Conservation (phyloP, 2,797 vertebrate genomes). For the Triplophysa yarkandensis region DNA sequence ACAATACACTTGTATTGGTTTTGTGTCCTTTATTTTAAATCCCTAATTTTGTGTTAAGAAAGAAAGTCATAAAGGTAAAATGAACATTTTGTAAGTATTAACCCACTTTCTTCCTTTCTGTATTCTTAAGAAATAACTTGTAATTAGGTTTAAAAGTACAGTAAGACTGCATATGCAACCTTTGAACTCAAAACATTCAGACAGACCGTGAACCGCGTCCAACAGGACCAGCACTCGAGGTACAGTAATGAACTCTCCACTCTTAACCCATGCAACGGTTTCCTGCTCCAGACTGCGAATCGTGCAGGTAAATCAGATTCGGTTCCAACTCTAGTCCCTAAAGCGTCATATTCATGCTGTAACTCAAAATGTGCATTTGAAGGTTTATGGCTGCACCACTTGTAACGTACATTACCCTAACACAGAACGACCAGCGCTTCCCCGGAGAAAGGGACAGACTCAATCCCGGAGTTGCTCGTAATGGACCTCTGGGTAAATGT, state of each 20-base stretch:
- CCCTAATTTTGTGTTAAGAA: no score
- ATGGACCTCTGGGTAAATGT: conserved; percentile 42
- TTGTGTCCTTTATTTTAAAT: no score
- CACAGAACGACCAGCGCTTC: conserved; percentile 51
- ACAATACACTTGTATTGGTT: no score
- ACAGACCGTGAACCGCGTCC: conserved; percentile 27
- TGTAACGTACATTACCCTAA: conserved; percentile 57
- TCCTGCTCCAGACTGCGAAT: conserved; percentile 32
- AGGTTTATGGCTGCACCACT: conserved; percentile 55
- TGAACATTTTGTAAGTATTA: neutral
- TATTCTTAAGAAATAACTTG: neutral
- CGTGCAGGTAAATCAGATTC: conserved; percentile 41
- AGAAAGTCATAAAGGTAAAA: no score
- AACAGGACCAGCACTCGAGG: conserved; percentile 39
- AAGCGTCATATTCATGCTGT: conserved; percentile 47
- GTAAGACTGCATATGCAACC: neutral
- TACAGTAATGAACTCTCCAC: conserved; percentile 40
- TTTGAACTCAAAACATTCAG: conserved; percentile 1
- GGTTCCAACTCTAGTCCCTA: conserved; percentile 35
- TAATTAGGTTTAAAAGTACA: neutral
- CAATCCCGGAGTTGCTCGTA: conserved; percentile 15
- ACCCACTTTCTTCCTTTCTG: neutral
- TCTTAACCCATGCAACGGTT: conserved; percentile 35
- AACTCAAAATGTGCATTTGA: conserved; percentile 49
- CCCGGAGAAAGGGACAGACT: conserved; percentile 45